Base-by-base conservation (phyloP, 2,113 vertebrate genomes). In the Marmota monax region DNA sequence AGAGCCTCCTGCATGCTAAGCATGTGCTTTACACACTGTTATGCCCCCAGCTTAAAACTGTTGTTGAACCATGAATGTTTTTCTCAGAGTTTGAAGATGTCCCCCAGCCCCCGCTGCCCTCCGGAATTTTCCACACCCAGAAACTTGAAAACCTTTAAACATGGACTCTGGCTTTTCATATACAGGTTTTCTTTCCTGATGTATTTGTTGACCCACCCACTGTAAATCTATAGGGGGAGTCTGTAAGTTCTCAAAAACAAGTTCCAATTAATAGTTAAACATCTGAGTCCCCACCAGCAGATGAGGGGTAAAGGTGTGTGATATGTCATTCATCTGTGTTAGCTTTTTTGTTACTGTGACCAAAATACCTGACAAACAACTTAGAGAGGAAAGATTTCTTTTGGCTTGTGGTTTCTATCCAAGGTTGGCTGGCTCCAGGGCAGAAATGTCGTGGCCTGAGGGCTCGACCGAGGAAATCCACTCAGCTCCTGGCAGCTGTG, bases 161-260 rank as follows among this genome's bases (percentile, higher is more conserved):
- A 13, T 48, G 12, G 45, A 27, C 58, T 92, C 45, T 1, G 42
- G 32, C 29, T 74, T 0, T 87, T 77, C 45, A 29, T 17, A 51
- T 12, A 2, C 5, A 70, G 37, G n/a, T 1, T 56, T 77, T 86
- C 32, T 94, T 73, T 88, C 69, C 76, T 39, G 7, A n/a, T 17
- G 23, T 63, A 5, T 70, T 39, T 69, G 37, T 72, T 16, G 17
- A 27, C 29, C 42, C 42, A 23, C 12, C 23, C 67, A 65, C 10
- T 51, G 11, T 53, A 39, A 84, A 32, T 84, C 61, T 37, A 37
- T 37, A 77, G 61, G 70, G 61, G 70, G 48, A 56, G 11, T 25
- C 37, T 69, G 45, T 82, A 83, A 78, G 65, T 58, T 84, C 84
- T 77, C 20, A 27, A 23, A 96, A 76, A 32, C 80, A 45, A 92